phyloP scores from a whole-genome alignment of 2,797 vertebrate genomes.

The Ptychadena robeensis region DNA sequence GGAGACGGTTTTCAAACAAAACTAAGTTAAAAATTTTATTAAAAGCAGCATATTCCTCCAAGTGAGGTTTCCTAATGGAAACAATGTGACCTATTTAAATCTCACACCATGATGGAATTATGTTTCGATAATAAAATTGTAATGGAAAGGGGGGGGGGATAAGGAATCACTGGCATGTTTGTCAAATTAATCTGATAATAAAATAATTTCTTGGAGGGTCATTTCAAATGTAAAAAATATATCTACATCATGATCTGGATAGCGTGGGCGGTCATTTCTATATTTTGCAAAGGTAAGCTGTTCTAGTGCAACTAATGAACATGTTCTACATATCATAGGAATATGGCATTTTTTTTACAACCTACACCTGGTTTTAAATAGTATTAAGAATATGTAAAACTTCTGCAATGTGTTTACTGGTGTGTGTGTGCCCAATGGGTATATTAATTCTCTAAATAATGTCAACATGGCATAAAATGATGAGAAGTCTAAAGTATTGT shows the following conservation, averaged over 20 bases:
- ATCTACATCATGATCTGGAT: background rate
- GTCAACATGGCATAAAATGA: no score
- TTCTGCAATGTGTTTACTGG: no score
- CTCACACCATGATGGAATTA: conserved; percentile 51
- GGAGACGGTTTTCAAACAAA: conserved; percentile 30
- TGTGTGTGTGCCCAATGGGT: background rate
- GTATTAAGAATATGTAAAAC: no score
- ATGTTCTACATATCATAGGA: background rate
- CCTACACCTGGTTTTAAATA: no score
- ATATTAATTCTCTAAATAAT: no score
- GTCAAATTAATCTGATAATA: conserved; percentile 17
- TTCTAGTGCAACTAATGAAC: background rate
- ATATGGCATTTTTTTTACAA: background rate
- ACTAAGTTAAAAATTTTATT: conserved; percentile 33
- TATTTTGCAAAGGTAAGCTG: background rate
- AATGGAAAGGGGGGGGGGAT: conserved; percentile 26
- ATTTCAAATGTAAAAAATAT: conserved; percentile 12
- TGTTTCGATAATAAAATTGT: conserved; percentile 52
- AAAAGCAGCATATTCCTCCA: conserved; percentile 35
- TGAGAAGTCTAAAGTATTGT: no score
- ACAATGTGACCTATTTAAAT: conserved; percentile 55
- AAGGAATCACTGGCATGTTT: conserved; percentile 18
- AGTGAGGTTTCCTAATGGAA: conserved; percentile 52
- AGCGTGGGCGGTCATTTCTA: background rate
- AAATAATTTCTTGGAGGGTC: background rate